Evolutionary conservation across 2,888 invertebrate species (phyloP).

Genomic region (Drosophila picticornis): DNA sequence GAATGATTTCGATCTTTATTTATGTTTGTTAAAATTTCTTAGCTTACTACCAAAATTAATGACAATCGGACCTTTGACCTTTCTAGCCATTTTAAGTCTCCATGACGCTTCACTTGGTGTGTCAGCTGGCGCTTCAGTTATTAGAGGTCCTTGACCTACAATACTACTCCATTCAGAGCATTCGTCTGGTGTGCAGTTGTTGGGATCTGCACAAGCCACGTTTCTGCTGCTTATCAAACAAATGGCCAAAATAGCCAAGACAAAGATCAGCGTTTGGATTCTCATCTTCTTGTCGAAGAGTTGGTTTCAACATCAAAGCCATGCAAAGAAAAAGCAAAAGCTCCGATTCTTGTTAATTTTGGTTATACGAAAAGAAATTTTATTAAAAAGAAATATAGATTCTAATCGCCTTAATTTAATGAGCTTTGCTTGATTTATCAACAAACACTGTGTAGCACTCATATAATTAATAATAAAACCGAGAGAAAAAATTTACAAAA

Average conservation of each 20-base stretch:
- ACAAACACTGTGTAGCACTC: neutral
- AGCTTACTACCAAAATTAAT: neutral
- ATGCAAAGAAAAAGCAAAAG: neutral
- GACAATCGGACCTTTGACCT: neutral
- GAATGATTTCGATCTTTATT: neutral
- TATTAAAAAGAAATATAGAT: neutral
- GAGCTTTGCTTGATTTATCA: too few relatives aligned
- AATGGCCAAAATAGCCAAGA: neutral
- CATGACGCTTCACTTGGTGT: neutral
- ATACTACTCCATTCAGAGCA: neutral
- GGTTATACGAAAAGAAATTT: neutral
- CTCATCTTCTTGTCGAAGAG: neutral
- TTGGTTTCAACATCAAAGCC: neutral
- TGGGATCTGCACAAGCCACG: neutral
- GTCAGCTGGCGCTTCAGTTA: too few relatives aligned
- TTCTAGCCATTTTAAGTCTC: neutral
- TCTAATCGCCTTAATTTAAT: neutral
- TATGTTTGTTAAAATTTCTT: neutral
- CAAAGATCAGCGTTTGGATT: neutral
- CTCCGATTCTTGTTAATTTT: neutral
- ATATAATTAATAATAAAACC: neutral
- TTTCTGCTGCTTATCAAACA: neutral
- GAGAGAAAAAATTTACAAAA: neutral
- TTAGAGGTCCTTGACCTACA: too few relatives aligned
- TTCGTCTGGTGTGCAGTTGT: neutral